phyloP scores from a whole-genome alignment of 2,113 vertebrate species.

The Myotis lucifugus region DNA sequence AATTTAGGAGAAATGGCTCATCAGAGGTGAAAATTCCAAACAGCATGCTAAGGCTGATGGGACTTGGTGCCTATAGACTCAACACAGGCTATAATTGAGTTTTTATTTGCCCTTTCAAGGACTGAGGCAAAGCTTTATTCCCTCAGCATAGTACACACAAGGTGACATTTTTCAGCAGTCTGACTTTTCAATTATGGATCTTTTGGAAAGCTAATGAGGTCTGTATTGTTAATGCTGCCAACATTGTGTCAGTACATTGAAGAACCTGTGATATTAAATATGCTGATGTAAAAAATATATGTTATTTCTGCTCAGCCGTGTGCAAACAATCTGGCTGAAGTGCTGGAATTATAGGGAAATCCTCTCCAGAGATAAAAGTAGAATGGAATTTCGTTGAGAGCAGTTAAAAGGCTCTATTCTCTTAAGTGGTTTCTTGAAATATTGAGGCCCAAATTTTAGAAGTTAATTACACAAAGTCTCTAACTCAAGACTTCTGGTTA shows the following conservation, averaged over 20 bases:
- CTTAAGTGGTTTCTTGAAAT: slow-evolving; percentile 70
- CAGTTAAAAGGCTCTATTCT: slow-evolving; percentile 46
- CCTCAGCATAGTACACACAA: slow-evolving; percentile 46
- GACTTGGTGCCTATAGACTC: slow-evolving; percentile 27
- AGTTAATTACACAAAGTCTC: slow-evolving; percentile 55
- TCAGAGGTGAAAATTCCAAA: slow-evolving; percentile 41
- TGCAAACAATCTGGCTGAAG: slow-evolving; percentile 73
- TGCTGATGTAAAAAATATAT: slow-evolving; percentile 72
- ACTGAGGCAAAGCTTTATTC: slow-evolving; percentile 57
- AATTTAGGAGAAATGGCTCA: neutral
- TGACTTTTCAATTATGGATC: slow-evolving; percentile 73
- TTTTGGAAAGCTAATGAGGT: slow-evolving; percentile 66
- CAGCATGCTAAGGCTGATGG: neutral
- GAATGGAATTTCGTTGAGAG: slow-evolving; percentile 55
- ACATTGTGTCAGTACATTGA: slow-evolving; percentile 65
- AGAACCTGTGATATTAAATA: slow-evolving; percentile 74
- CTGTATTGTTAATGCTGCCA: slow-evolving; percentile 69
- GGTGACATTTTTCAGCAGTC: slow-evolving; percentile 58
- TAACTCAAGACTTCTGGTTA: slow-evolving; percentile 42
- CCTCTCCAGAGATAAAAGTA: slow-evolving; percentile 67
- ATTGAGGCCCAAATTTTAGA: slow-evolving; percentile 64
- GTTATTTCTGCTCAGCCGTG: slow-evolving; percentile 66
- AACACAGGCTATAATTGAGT: neutral
- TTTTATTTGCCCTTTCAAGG: slow-evolving; percentile 62
- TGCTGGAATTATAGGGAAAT: slow-evolving; percentile 65